Base-by-base conservation (phyloP, 2,113 vertebrate species). In the Naja naja region DNA sequence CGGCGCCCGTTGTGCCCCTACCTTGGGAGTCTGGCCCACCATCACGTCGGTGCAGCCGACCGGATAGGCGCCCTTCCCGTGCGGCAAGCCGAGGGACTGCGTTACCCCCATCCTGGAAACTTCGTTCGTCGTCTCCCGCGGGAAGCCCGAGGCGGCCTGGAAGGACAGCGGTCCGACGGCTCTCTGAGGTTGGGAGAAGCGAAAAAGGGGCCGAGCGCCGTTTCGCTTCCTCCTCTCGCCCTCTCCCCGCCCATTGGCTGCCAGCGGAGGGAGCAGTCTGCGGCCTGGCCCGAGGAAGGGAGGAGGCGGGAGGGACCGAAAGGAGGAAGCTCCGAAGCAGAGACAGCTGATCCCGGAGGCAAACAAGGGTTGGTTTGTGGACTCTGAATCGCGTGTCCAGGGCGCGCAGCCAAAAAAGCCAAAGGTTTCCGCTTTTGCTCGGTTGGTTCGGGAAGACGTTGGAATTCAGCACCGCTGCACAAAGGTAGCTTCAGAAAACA, bases 11-110 rank as follows among this genome's bases (percentile, higher is more conserved):
- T 11, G 45, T 25, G 22, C 34, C 6, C 39, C 5, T 96, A 98
- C 98, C 97, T 98, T 95, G 85, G 1, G 93, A 0, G 91, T 92
- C 55, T 88, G 93, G 18, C 97, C 98, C 95, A 97, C 97, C 98
- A 98, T 98, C 93, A 98, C 96, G 89, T 98, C 98, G 1, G 95
- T 85, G 85, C 98, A 98, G 93, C 97, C 97, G 86, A 98, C 98
- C 0, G 0, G 91, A 91, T 97, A 95, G 0, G 97, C 96, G 16
- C 98, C 98, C 1, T 92, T 93, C 8, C 95, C 94, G 27, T 4
- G 64, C 0, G 98, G 98, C 69, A 98, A 94, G 3, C 69, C 94
- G 94, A 98, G 25, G 0, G 96, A 97, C 93, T 96, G 95, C 0
- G 1, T 69, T 20, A 16, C 93, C 91, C 98, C 97, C 98, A 98